A percentile compares a stretch with the other conserved stretches of the same genome.
Conservation (phyloP, 2,113 vertebrate species). For the Heterotis niloticus region DNA sequence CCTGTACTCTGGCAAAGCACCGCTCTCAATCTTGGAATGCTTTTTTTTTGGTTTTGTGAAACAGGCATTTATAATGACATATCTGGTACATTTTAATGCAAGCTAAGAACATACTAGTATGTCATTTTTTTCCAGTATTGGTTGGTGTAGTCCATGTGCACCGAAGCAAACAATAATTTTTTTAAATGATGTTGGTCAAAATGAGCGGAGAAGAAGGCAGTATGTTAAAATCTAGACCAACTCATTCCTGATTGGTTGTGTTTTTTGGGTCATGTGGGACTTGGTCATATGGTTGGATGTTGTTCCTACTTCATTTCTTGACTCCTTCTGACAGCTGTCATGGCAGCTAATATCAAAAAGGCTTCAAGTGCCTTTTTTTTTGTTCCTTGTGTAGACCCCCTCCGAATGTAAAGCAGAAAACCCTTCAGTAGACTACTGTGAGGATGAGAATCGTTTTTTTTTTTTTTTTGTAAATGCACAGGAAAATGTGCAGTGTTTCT, state of each 20-base stretch:
- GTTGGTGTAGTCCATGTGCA: conserved; percentile 33
- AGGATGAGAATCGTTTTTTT: neutral
- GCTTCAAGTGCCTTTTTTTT: neutral
- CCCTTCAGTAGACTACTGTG: neutral
- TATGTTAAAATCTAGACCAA: neutral
- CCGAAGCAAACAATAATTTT: conserved; percentile 59
- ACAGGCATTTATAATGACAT: conserved; percentile 1
- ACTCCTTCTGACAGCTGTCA: conserved; percentile 58
- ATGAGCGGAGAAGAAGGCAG: conserved; percentile 33
- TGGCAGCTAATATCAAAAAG: conserved; percentile 47
- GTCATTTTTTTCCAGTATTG: conserved; percentile 28
- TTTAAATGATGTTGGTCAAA: conserved; percentile 57
- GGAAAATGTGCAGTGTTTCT: too few species aligned
- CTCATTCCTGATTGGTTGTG: neutral
- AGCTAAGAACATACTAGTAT: conserved; percentile 13
- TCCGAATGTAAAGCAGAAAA: too few species aligned
- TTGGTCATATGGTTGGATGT: conserved; percentile 35
- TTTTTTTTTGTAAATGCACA: neutral
- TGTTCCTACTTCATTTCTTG: conserved; percentile 26
- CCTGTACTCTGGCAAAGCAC: too few species aligned
- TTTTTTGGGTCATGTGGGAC: conserved; percentile 29
- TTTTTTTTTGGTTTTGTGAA: neutral
- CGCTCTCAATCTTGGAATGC: neutral
- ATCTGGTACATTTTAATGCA: neutral
- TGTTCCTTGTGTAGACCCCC: too few species aligned